Evolutionary conservation across 2,888 invertebrate genomes (phyloP).

Genomic region (Toxonevra muliebris): DNA sequence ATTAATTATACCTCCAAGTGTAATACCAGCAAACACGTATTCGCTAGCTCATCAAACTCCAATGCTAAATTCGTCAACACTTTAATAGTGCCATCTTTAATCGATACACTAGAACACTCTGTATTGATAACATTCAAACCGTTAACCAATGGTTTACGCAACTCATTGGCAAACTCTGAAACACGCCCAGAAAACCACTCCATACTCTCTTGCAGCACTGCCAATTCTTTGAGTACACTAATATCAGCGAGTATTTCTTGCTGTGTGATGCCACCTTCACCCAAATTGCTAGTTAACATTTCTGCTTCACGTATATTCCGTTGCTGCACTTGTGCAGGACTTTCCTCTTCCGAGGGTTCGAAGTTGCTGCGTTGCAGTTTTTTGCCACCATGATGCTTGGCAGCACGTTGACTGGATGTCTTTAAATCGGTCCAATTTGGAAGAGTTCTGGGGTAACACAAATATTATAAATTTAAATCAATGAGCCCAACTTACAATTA

Average conservation of each 20-base stretch:
- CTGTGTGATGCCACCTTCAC: conserved; percentile 84
- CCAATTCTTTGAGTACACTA: conserved; percentile 82
- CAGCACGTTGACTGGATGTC: conserved; percentile 53
- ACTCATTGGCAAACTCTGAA: conserved; percentile 69
- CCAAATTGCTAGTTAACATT: conserved; percentile 90
- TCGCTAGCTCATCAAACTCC: conserved; percentile 88
- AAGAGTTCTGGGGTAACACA: conserved; percentile 69
- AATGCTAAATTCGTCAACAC: conserved; percentile 76
- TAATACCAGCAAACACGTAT: conserved; percentile 88
- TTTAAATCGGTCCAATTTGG: conserved; percentile 82
- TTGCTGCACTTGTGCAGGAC: conserved; percentile 80
- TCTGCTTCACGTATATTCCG: conserved; percentile 90
- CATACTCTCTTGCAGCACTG: conserved; percentile 91
- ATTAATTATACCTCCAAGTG: conserved; percentile 81
- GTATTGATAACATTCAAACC: conserved; percentile 52
- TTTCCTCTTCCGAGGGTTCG: conserved; percentile 75
- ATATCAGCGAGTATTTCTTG: conserved; percentile 89
- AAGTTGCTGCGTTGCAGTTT: conserved; percentile 60
- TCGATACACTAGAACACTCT: conserved; percentile 56
- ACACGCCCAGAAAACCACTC: conserved; percentile 83
- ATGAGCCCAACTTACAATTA: too few species aligned
- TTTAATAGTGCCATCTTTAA: conserved; percentile 71
- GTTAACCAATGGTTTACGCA: conserved; percentile 67
- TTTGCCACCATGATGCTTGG: conserved; percentile 45
- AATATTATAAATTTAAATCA: neutral